A percentile compares a stretch with the other conserved stretches of the same genome.
These are phyloP conservation scores for Enteromius afrohamiltoni DNA, from an alignment of 2,797 vertebrate genomes.

Conservation along the genomic window DNA sequence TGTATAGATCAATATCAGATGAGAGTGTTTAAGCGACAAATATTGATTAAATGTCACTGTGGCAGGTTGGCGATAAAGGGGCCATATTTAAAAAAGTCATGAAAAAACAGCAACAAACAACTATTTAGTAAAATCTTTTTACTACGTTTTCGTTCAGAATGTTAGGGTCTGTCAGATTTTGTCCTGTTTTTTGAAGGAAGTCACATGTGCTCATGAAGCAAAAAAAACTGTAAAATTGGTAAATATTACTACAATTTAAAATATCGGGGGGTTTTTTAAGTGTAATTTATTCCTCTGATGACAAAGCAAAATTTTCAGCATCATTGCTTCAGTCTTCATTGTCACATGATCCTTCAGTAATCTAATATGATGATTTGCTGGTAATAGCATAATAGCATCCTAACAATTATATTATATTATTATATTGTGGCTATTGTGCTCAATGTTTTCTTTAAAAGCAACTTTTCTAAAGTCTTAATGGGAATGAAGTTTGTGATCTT, in stretches of 20 bases:
- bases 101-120: background rate
- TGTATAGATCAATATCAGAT: slow-evolving; percentile 25
- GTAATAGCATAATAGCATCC: background rate
- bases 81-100: background rate
- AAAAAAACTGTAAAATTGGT: background rate
- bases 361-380: background rate
- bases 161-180: background rate
- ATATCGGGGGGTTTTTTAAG: background rate
- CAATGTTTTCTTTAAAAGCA: background rate
- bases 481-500: background rate
- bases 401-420: background rate
- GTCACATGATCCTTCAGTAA: background rate
- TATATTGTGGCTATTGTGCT: background rate
- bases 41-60: background rate
- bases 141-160: background rate
- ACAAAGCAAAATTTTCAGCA: background rate
- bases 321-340: background rate
- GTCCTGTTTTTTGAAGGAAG: too few species aligned
- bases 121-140: too few species aligned
- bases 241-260: background rate
- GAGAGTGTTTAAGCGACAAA: slow-evolving; percentile 17
- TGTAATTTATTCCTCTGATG: background rate
- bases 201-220: background rate
- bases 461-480: background rate
- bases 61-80: background rate